Evolutionary conservation across 2,113 vertebrate species (phyloP).

Genomic region (Boulengeromyrus knoepffleri): DNA sequence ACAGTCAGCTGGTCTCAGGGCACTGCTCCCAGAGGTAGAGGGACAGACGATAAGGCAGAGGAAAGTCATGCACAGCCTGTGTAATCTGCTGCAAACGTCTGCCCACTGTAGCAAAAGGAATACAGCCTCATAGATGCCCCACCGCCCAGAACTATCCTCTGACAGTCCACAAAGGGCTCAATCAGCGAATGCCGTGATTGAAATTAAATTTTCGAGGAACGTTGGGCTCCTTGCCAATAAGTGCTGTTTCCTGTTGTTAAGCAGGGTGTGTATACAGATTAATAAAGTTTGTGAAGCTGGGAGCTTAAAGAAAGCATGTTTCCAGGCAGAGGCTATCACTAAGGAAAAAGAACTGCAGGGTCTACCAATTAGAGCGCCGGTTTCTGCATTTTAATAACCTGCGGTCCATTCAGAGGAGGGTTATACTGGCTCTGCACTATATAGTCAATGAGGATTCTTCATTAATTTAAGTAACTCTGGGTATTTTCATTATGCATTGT

Average conservation of each 20-base stretch:
- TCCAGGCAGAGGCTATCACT: background rate
- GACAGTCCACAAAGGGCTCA: constrained; percentile 22
- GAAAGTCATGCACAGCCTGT: constrained; percentile 15
- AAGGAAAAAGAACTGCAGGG: background rate
- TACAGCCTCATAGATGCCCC: constrained; percentile 35
- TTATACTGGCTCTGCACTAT: background rate
- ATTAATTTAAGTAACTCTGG: background rate
- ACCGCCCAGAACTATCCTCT: constrained; percentile 15
- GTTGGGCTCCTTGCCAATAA: constrained; percentile 25
- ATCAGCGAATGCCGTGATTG: constrained; percentile 28
- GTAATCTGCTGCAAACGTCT: constrained; percentile 24
- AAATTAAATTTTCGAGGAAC: constrained; percentile 27
- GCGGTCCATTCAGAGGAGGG: background rate
- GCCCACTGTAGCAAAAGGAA: constrained; percentile 34
- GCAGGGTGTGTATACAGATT: constrained; percentile 20
- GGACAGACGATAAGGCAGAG: constrained; percentile 37
- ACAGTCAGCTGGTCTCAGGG: constrained; percentile 38
- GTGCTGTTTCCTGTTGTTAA: constrained; percentile 22
- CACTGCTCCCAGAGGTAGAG: constrained; percentile 32
- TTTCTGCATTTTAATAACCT: background rate
- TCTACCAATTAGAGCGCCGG: background rate
- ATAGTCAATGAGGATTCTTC: background rate
- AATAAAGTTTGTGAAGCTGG: constrained; percentile 3
- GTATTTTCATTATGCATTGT: background rate
- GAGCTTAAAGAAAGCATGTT: background rate